Evolutionary conservation across 2,113 vertebrate species (phyloP), one percentile per base, ranked within the genome.

Genomic region (Toxotes jaculatrix): DNA sequence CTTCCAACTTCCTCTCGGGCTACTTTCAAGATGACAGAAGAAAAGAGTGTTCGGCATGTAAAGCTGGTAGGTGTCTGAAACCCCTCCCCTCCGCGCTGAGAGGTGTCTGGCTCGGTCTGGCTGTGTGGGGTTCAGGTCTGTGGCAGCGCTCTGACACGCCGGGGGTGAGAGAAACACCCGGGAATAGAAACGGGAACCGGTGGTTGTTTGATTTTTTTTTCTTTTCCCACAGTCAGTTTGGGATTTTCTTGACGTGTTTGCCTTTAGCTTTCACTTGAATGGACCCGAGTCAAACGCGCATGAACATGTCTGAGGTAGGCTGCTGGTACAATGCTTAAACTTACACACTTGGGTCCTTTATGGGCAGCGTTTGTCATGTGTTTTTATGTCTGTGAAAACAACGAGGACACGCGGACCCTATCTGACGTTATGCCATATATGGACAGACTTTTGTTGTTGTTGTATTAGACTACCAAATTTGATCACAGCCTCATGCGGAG

Each of bases 11-110:
- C 53, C 76, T 88, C 79, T 74, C 77, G 62, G 85, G 64, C 86
- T 83, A 79, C 80, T 90, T 93, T 89, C 95, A 96, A 94, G 92
- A 96, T 96, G 95, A 93, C 94, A 93, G 91, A 90, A 86, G 92
- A 94, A 83, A 88, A 90, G 89, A 89, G 80, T 77, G 83, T 70
- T 89, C 86, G 93, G 90, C 92, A 90, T 80, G 84, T 89, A 93
- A 92, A 94, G 95, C 95, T 95, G 95, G 95, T 96, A 95, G 88
- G 95, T 95, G 89, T 88, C 92, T 88, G 73, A 59, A 76, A 66
- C 76, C 88, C 85, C 87, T 85, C 92, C 70, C 67, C 76, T 68
- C 36, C 16, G 69, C 66, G 47, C 80, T 0, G 19, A 36, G 76
- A 79, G 74, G 69, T 82, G 85, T 90, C 80, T 78, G 88, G 67